Percentiles rank a stretch among this genome's conserved stretches.
phyloP scores from a whole-genome alignment of 2,797 vertebrate species.

The Neosilurus hyrtlii region DNA sequence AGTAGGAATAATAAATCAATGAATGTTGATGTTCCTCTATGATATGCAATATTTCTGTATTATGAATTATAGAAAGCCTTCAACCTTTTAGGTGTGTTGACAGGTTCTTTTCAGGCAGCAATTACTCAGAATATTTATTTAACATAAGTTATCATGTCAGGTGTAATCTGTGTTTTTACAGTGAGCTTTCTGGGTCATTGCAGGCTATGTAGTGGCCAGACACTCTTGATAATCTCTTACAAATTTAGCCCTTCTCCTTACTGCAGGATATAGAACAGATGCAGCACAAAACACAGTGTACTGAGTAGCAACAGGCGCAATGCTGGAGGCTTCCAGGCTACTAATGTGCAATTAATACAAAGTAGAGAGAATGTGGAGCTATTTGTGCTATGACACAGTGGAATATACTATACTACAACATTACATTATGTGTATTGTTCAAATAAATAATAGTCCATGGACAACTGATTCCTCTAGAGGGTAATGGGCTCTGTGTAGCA shows the following conservation, averaged over 20 bases:
- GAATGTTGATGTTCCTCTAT: background rate
- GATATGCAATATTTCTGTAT: background rate
- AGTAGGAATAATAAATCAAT: background rate
- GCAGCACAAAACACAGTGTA: background rate
- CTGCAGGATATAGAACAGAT: constrained; percentile 18
- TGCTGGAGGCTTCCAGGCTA: background rate
- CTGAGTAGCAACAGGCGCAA: constrained; percentile 6
- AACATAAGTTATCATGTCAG: background rate
- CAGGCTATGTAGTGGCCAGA: background rate
- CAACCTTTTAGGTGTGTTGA: background rate
- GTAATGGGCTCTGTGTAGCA: background rate
- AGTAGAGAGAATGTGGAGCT: background rate
- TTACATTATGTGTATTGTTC: background rate
- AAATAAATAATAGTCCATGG: no score
- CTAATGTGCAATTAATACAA: no score
- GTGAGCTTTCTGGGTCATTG: background rate
- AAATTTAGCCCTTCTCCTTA: constrained; percentile 26
- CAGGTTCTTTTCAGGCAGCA: background rate
- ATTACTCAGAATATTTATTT: background rate
- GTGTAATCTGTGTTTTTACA: background rate
- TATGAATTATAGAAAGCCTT: background rate
- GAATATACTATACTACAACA: background rate
- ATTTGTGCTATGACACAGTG: background rate
- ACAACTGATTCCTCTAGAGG: background rate
- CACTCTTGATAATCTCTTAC: constrained; percentile 32